Conservation (phyloP, 2,113 vertebrate genomes). For the Psilopsiagon aurifrons region DNA sequence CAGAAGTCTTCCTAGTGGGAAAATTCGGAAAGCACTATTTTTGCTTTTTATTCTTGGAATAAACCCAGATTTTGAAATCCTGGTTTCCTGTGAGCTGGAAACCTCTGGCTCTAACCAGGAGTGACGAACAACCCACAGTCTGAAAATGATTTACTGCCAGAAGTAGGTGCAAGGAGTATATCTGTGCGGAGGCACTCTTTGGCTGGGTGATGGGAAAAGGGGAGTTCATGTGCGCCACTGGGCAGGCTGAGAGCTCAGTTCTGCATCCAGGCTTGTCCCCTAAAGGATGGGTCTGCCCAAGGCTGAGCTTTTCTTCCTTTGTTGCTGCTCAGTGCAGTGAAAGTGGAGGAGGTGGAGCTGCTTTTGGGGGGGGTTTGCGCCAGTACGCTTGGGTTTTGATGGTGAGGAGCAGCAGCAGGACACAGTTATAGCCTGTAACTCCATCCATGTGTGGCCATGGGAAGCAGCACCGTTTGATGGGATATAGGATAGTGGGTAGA, state of each 20-base stretch:
- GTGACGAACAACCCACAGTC: not conserved
- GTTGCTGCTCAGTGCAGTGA: accelerated
- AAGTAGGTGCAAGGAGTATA: not conserved
- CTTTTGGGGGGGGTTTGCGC: not conserved
- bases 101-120: constrained; percentile 11
- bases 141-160: constrained; percentile 15
- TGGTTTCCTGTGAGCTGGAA: constrained; percentile 66
- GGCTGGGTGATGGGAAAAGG: not conserved
- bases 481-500: not conserved
- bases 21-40: not conserved
- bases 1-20: constrained; percentile 28
- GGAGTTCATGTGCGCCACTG: accelerated
- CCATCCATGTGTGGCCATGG: not conserved
- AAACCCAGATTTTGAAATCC: constrained; percentile 32
- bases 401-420: not conserved
- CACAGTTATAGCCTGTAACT: not conserved
- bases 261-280: not conserved
- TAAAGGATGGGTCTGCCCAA: not conserved
- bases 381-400: not conserved
- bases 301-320: not conserved
- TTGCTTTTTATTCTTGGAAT: constrained; percentile 37
- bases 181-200: not conserved
- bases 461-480: not conserved
- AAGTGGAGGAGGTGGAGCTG: not conserved
- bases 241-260: not conserved